Conservation (phyloP, 2,113 vertebrate genomes). For the Lamprologus sp. region DNA sequence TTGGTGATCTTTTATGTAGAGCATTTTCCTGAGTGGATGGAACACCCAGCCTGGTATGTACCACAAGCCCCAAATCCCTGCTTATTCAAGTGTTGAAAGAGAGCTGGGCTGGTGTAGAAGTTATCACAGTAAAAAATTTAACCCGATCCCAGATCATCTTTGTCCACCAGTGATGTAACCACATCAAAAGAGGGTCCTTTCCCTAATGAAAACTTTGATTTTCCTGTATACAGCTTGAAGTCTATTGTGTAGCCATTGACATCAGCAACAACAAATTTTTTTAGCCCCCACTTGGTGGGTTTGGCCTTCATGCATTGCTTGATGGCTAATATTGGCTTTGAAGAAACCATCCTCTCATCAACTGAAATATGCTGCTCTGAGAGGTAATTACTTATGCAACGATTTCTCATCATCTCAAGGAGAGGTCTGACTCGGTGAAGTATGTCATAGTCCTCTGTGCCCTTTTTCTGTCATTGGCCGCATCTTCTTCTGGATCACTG, state of each 20-base stretch:
- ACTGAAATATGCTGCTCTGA: neutral
- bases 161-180: too few relatives aligned
- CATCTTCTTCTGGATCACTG: neutral
- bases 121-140: neutral
- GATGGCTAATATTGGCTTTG: neutral
- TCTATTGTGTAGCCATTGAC: neutral
- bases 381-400: neutral
- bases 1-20: neutral
- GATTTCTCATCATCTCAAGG: neutral
- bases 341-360: neutral
- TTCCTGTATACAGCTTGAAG: neutral
- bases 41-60: neutral
- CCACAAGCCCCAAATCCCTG: neutral
- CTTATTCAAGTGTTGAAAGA: neutral
- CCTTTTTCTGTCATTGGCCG: neutral
- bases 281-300: neutral
- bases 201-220: neutral
- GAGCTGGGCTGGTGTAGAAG: neutral
- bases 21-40: neutral
- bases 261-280: accelerated
- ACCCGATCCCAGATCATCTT: neutral
- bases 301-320: neutral
- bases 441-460: neutral
- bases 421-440: neutral
- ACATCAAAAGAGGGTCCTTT: neutral